A percentile compares a stretch with the other conserved stretches of the same genome.
These are phyloP conservation scores for Noctua janthina DNA, from an alignment of 2,888 invertebrate genomes.

Conservation along the genomic window DNA sequence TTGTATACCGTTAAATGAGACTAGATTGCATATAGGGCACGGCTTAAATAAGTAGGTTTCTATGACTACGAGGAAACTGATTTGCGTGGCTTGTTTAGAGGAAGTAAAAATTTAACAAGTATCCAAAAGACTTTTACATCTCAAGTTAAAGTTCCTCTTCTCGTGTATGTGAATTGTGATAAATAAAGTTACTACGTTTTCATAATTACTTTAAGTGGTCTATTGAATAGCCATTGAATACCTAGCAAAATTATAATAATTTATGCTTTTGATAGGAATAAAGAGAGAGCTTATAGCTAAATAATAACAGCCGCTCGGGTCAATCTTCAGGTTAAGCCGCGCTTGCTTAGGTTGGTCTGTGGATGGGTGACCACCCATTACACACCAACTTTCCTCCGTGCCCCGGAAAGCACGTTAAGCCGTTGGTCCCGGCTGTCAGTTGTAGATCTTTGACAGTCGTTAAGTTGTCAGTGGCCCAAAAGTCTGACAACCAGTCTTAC, in stretches of 20 bases:
- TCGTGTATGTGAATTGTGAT: background rate
- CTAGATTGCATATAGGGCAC: slow-evolving; percentile 58
- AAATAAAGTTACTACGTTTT: background rate
- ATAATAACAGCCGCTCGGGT: no score
- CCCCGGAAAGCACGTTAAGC: no score
- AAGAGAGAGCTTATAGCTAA: no score
- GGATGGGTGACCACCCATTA: no score
- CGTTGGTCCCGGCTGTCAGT: no score
- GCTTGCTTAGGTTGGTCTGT: no score
- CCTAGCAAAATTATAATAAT: background rate
- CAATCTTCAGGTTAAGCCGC: no score
- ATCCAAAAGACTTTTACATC: background rate
- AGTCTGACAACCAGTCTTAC: no score
- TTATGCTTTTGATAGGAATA: background rate
- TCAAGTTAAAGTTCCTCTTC: background rate
- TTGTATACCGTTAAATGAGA: slow-evolving; percentile 61
- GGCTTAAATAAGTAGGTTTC: slow-evolving; percentile 32
- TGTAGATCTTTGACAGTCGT: no score
- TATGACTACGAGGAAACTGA: slow-evolving; percentile 10
- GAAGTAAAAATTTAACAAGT: background rate
- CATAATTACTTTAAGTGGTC: background rate
- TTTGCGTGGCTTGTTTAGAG: background rate
- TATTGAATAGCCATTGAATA: background rate
- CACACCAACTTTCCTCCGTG: no score
- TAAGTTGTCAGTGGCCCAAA: no score